A percentile compares a stretch with the other conserved stretches of the same genome.
phyloP scores from a whole-genome alignment of 1,140 invertebrate species.

The Ooceraea biroi region DNA sequence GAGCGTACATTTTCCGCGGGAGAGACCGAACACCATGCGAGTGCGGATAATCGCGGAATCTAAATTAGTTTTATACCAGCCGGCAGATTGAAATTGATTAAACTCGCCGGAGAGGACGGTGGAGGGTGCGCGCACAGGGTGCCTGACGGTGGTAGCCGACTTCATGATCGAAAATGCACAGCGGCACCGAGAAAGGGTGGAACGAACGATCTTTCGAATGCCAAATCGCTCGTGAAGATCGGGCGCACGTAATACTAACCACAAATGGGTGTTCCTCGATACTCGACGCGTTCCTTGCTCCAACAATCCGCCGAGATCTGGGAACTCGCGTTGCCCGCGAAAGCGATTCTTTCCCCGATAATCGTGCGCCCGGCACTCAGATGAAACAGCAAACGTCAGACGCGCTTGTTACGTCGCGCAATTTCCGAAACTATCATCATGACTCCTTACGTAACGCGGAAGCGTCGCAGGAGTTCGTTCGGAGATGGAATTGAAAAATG shows the following conservation, averaged over 20 bases:
- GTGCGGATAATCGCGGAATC: background rate
- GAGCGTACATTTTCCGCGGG: slow-evolving; percentile 52
- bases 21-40: too few species aligned
- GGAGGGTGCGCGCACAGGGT: slow-evolving; percentile 22
- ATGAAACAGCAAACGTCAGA: slow-evolving; percentile 23
- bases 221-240: slow-evolving; percentile 68
- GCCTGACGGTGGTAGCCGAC: too few species aligned
- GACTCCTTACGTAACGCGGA: too few species aligned
- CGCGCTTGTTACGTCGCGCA: background rate
- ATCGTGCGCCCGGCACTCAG: slow-evolving; percentile 55
- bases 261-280: slow-evolving; percentile 87
- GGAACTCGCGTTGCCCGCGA: slow-evolving; percentile 11
- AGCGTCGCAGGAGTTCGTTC: too few species aligned
- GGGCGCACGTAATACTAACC: slow-evolving; percentile 80
- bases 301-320: slow-evolving; percentile 84
- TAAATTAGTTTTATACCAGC: background rate
- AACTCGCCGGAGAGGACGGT: slow-evolving; percentile 64
- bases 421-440: too few species aligned
- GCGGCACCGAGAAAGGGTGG: background rate
- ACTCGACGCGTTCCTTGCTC: slow-evolving; percentile 82
- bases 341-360: slow-evolving; percentile 53
- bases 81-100: slow-evolving; percentile 67
- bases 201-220: slow-evolving; percentile 62
- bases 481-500: too few species aligned
- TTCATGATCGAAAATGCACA: slow-evolving; percentile 69